phyloP scores from a whole-genome alignment of 2,797 vertebrate genomes.

The Hemibagrus guttatus region DNA sequence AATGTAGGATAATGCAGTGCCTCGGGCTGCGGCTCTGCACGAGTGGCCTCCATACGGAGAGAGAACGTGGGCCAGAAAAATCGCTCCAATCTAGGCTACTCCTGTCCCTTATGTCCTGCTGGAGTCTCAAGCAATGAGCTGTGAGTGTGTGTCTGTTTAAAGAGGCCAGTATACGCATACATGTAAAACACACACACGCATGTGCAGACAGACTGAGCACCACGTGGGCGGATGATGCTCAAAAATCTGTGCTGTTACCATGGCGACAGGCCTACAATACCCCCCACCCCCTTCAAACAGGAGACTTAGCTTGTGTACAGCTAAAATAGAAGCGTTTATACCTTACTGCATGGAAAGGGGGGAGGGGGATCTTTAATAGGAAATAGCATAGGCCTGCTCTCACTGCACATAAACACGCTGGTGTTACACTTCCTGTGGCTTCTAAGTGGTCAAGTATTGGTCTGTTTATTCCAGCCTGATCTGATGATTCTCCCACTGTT shows the following conservation, averaged over 20 bases:
- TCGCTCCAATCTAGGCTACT: conserved; percentile 53
- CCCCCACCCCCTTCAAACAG: conserved; percentile 17
- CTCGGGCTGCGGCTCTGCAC: conserved; percentile 45
- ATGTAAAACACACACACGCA: neutral
- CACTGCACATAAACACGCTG: neutral
- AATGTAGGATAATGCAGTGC: conserved; percentile 50
- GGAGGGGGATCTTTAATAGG: neutral
- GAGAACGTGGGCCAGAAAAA: conserved; percentile 40
- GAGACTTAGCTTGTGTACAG: conserved; percentile 21
- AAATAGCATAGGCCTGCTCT: neutral
- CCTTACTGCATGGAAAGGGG: conserved; percentile 1
- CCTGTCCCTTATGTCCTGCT: conserved; percentile 50
- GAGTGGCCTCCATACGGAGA: conserved; percentile 48
- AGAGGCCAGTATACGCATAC: conserved; percentile 33
- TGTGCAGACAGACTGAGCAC: conserved; percentile 9
- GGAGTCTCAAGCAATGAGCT: conserved; percentile 39
- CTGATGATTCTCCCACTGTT: neutral
- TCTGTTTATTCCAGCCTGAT: neutral
- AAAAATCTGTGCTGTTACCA: conserved; percentile 51
- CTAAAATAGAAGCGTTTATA: conserved; percentile 40
- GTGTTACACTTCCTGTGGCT: neutral
- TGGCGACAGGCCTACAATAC: conserved; percentile 42
- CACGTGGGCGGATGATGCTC: conserved; percentile 50
- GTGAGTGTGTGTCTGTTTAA: conserved; percentile 18
- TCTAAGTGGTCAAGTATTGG: neutral